Conservation (phyloP, 2,888 invertebrate species). For the Junonia oenone region DNA sequence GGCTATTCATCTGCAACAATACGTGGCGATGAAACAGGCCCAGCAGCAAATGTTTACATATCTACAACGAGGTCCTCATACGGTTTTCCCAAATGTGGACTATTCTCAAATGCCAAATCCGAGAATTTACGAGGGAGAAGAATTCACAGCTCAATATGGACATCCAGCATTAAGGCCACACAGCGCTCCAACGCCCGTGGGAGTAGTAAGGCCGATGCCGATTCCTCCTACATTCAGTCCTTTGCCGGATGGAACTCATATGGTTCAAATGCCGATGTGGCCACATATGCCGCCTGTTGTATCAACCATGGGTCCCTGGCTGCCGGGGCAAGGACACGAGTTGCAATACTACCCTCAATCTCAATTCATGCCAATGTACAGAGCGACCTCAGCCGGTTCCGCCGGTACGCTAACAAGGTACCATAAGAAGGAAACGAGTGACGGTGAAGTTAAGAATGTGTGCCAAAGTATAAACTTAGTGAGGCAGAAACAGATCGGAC, state of each 20-base stretch:
- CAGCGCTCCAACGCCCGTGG: slow-evolving; percentile 62
- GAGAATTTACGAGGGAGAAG: slow-evolving; percentile 60
- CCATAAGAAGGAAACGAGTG: slow-evolving; percentile 58
- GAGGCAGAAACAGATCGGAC: slow-evolving; percentile 73
- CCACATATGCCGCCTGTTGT: slow-evolving; percentile 61
- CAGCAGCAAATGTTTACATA: slow-evolving; percentile 73
- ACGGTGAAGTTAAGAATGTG: slow-evolving; percentile 60
- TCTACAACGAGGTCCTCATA: slow-evolving; percentile 64
- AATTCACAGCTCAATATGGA: slow-evolving; percentile 54
- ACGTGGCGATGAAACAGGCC: slow-evolving; percentile 76
- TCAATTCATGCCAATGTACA: slow-evolving; percentile 68
- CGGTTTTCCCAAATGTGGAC: slow-evolving; percentile 64
- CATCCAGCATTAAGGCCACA: slow-evolving; percentile 61
- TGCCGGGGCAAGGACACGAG: slow-evolving; percentile 57
- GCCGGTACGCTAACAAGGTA: slow-evolving; percentile 71
- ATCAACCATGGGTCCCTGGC: slow-evolving; percentile 61
- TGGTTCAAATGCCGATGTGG: slow-evolving; percentile 71
- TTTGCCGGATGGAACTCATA: slow-evolving; percentile 54
- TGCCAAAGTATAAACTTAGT: slow-evolving; percentile 78
- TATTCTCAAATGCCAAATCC: slow-evolving; percentile 48
- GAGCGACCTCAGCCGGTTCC: slow-evolving; percentile 68
- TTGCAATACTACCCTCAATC: slow-evolving; percentile 71
- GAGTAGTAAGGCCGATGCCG: slow-evolving; percentile 57
- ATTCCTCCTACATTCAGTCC: slow-evolving; percentile 50
- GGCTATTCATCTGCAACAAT: slow-evolving; percentile 70